These are phyloP conservation scores for Stenolophus ochropezus DNA, from an alignment of 2,888 invertebrate genomes.

Conservation along the genomic window DNA sequence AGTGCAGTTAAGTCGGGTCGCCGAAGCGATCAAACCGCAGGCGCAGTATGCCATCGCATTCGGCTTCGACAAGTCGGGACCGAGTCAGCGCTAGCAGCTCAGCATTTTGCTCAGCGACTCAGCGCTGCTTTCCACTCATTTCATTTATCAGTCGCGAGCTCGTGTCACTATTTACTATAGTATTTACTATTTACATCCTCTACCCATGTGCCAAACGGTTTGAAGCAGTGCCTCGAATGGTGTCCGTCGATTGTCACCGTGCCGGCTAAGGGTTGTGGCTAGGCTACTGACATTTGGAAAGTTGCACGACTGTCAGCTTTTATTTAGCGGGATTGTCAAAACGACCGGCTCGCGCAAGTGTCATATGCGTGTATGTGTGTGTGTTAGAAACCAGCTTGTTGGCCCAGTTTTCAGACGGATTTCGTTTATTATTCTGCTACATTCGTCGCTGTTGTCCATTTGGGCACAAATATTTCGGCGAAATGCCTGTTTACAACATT, in stretches of 20 bases:
- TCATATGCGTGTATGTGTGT: constrained; percentile 39
- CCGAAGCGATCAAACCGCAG: not conserved
- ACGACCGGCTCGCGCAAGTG: constrained; percentile 21
- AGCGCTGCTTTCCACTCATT: not conserved
- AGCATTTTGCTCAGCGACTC: constrained; percentile 9
- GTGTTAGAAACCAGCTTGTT: constrained; percentile 51
- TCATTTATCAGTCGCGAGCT: constrained; percentile 1
- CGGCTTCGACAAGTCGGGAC: constrained; percentile 12
- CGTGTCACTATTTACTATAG: constrained; percentile 10
- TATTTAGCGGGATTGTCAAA: constrained; percentile 28
- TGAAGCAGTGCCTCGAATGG: not conserved
- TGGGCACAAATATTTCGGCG: constrained; percentile 48
- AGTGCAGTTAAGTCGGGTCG: not conserved
- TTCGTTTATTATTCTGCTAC: constrained; percentile 54
- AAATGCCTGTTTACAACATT: constrained; percentile 79
- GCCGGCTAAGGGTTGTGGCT: not conserved
- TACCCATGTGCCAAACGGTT: not conserved
- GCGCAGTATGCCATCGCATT: constrained; percentile 27
- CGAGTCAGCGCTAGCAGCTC: not conserved
- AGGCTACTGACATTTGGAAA: not conserved
- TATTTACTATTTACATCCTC: not conserved
- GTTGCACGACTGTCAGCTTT: constrained; percentile 19
- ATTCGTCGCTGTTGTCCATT: constrained; percentile 28
- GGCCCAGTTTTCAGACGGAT: constrained; percentile 55
- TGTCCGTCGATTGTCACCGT: not conserved